Evolutionary conservation across 2,888 invertebrate species (phyloP).

Genomic region (Euzetes globulus): DNA sequence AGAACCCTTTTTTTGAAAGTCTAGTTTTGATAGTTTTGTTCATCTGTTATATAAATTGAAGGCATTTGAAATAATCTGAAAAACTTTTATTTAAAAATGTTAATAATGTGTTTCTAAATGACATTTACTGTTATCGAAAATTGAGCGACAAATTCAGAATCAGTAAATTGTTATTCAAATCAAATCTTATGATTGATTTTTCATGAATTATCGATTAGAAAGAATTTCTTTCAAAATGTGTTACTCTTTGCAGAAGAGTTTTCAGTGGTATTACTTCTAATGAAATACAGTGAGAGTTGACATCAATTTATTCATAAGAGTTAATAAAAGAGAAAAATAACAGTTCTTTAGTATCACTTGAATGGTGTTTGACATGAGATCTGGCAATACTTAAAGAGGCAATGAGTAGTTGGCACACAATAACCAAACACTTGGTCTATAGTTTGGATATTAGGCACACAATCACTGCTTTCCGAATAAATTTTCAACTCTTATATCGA

Average conservation of each 20-base stretch:
- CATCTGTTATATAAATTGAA: too few species aligned
- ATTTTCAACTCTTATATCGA: background rate
- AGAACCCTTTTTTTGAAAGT: too few species aligned
- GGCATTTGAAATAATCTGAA: too few species aligned
- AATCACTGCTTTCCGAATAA: background rate
- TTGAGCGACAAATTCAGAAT: too few species aligned
- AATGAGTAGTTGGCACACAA: background rate
- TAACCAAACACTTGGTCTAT: background rate
- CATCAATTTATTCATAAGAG: conserved; percentile 4
- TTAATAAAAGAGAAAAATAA: background rate
- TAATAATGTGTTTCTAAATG: too few species aligned
- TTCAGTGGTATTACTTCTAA: background rate
- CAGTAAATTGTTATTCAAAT: too few species aligned
- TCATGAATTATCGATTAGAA: background rate
- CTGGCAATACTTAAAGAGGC: background rate
- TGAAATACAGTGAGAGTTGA: background rate
- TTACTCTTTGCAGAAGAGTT: background rate
- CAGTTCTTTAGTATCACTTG: background rate
- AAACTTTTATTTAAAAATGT: too few species aligned
- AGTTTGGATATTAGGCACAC: conserved; percentile 1
- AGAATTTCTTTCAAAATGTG: background rate
- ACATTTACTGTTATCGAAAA: too few species aligned
- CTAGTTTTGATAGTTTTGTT: too few species aligned
- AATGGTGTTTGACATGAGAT: conserved; percentile 3
- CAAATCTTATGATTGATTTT: too few species aligned